phyloP scores from a whole-genome alignment of 37 sponge, comb jelly and placozoan genomes.

The Chondrosia reniformis region DNA sequence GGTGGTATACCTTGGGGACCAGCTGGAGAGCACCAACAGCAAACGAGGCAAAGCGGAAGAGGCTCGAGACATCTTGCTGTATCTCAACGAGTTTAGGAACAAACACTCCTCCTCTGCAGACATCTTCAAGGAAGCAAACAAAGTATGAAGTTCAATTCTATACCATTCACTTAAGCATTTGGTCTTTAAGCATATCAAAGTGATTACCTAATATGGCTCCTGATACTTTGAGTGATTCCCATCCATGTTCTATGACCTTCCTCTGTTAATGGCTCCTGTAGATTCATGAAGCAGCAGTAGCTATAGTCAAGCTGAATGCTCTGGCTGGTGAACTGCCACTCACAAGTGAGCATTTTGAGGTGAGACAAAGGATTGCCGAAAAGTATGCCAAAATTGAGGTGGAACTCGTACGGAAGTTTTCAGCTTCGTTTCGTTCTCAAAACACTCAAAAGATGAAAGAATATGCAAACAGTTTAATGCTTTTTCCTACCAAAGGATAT shows the following conservation, averaged over 20 bases:
- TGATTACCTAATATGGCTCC: background rate
- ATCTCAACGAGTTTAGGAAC: constrained; percentile 60
- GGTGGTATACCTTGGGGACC: constrained; percentile 95
- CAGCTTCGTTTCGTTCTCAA: constrained; percentile 40
- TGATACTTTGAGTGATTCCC: background rate
- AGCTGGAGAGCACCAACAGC: constrained; percentile 85
- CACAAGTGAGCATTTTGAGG: constrained; percentile 30
- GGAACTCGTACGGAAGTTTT: constrained; percentile 48
- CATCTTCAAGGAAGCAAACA: constrained; percentile 59
- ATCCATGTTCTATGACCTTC: background rate
- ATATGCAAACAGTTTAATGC: constrained; percentile 57
- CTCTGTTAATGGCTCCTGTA: background rate
- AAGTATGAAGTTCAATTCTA: constrained; percentile 23
- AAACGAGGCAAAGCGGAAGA: constrained; percentile 50
- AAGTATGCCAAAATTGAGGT: constrained; percentile 64
- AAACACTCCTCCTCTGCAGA: constrained; percentile 19
- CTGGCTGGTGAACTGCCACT: constrained; percentile 58
- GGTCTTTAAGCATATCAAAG: background rate
- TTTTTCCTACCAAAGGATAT: constrained; percentile 40
- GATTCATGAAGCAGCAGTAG: constrained; percentile 76
- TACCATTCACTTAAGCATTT: background rate
- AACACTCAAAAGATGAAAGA: constrained; percentile 66
- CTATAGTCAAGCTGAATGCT: constrained; percentile 64
- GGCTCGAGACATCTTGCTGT: constrained; percentile 64
- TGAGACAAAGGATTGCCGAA: constrained; percentile 35